These are phyloP conservation scores for Enteromius anoplus DNA, from an alignment of 2,797 vertebrate genomes.

Conservation along the genomic window DNA sequence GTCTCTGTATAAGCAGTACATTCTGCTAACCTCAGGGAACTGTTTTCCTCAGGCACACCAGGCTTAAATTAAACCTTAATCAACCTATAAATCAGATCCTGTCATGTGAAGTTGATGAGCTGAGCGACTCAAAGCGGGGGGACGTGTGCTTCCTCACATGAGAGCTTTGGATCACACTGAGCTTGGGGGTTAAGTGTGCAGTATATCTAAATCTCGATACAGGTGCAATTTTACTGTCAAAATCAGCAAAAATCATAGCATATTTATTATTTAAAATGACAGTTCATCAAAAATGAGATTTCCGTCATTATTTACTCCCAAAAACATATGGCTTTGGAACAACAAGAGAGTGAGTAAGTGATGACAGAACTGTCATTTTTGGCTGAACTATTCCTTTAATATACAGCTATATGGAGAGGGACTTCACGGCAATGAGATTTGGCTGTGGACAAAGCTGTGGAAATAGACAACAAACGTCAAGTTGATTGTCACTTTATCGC, in stretches of 20 bases:
- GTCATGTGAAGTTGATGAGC: constrained; percentile 35
- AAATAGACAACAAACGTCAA: not conserved
- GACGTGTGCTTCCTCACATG: not conserved
- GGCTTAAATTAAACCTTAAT: constrained; percentile 45
- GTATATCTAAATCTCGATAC: constrained; percentile 1
- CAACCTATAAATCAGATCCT: constrained; percentile 41
- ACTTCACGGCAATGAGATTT: not conserved
- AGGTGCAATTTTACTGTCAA: not conserved
- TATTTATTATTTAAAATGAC: not conserved
- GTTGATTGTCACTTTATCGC: constrained; percentile 6
- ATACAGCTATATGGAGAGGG: not conserved
- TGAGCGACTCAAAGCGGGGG: not conserved
- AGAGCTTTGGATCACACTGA: not conserved
- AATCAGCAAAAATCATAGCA: not conserved
- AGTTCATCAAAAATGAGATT: not conserved
- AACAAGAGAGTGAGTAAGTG: not conserved
- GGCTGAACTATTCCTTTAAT: constrained; percentile 13
- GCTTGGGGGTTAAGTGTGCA: not conserved
- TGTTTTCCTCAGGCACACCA: constrained; percentile 18
- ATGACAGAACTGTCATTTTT: constrained; percentile 7
- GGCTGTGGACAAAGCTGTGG: not conserved
- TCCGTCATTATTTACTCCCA: constrained; percentile 8
- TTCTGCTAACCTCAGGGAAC: constrained; percentile 8
- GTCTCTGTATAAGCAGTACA: constrained; percentile 16
- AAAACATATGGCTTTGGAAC: not conserved